phyloP scores from a whole-genome alignment of 2,888 invertebrate genomes.

The Drepana falcataria region DNA sequence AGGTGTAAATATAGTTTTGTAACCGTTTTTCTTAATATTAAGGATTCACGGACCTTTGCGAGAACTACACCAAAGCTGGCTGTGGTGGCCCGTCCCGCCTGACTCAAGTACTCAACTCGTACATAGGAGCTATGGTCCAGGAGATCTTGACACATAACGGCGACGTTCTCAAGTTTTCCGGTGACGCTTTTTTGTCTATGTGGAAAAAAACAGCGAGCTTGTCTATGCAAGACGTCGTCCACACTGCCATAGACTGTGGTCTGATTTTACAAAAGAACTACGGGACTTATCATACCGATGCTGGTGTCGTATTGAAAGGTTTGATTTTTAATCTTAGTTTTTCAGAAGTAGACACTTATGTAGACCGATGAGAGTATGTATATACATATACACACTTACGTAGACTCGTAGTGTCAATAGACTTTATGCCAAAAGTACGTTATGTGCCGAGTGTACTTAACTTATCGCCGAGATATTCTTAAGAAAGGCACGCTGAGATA shows the following conservation, averaged over 20 bases:
- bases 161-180: conserved; percentile 83
- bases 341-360: no score
- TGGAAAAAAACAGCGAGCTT: conserved; percentile 78
- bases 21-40: conserved; percentile 5
- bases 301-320: conserved; percentile 80
- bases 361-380: no score
- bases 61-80: conserved; percentile 81
- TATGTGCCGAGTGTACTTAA: no score
- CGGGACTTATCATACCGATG: conserved; percentile 80
- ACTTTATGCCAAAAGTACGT: no score
- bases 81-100: conserved; percentile 84
- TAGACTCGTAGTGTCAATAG: no score
- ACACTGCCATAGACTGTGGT: conserved; percentile 82
- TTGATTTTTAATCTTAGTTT: conserved; percentile 1
- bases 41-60: conserved; percentile 83
- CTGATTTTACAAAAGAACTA: conserved; percentile 83
- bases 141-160: conserved; percentile 82
- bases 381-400: no score
- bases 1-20: no score
- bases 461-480: no score
- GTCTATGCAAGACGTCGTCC: conserved; percentile 79
- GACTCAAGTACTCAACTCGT: conserved; percentile 83
- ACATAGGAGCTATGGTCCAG: conserved; percentile 85
- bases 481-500: no score
- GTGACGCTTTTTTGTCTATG: conserved; percentile 82